Conservation (phyloP, 2,113 vertebrate species). For the Solenodon paradoxus region DNA sequence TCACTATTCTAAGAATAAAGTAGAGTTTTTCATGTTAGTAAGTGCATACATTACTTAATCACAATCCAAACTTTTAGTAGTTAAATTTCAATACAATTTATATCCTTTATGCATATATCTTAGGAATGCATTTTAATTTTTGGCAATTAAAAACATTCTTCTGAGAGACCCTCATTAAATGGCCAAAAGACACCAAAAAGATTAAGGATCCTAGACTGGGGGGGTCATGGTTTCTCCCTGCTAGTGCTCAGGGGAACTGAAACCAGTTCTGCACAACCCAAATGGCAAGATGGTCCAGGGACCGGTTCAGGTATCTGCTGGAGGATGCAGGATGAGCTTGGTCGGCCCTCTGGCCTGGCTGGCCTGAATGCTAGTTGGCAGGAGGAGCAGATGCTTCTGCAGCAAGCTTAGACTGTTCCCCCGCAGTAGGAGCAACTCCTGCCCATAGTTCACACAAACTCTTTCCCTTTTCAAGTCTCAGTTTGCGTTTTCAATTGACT, state of each 20-base stretch:
- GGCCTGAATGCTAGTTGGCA: not conserved
- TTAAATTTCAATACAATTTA: not conserved
- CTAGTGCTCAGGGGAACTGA: not conserved
- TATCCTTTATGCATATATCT: not conserved
- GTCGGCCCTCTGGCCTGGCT: not conserved
- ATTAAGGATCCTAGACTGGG: not conserved
- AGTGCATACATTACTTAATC: not conserved
- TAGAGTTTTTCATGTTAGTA: not conserved
- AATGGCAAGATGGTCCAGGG: not conserved
- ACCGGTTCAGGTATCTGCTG: rapidly evolving
- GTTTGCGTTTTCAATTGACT: not conserved
- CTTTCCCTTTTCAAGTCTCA: not conserved
- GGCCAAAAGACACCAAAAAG: not conserved
- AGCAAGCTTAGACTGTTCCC: not conserved
- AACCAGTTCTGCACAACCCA: not conserved
- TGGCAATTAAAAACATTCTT: slow-evolving; percentile 1
- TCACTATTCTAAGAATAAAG: not conserved
- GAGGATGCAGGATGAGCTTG: not conserved
- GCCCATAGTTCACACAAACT: not conserved
- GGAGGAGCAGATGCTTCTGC: not conserved
- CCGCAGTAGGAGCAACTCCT: not conserved
- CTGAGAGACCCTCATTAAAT: not conserved
- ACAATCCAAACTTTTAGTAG: not conserved
- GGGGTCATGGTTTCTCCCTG: not conserved
- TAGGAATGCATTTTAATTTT: not conserved